A percentile compares a stretch with the other conserved stretches of the same genome.
These are phyloP conservation scores for Athripsodes cinereus DNA, from an alignment of 2,888 invertebrate species.

Conservation along the genomic window DNA sequence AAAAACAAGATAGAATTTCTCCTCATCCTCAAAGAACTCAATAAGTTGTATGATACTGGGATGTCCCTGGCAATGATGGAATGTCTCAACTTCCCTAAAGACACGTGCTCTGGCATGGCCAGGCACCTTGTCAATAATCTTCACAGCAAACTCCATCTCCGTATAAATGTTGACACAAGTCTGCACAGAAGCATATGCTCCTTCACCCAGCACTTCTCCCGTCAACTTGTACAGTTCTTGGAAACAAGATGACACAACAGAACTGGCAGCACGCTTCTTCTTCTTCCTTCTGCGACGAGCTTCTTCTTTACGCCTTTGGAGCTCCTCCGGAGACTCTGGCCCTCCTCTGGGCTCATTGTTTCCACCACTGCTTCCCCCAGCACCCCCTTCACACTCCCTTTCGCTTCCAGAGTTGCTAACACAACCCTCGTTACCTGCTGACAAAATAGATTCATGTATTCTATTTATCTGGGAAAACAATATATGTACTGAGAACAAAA, in stretches of 20 bases:
- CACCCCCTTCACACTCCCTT: conserved; percentile 39
- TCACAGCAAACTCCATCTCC: conserved; percentile 93
- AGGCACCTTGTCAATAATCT: conserved; percentile 93
- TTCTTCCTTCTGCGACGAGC: conserved; percentile 81
- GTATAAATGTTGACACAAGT: conserved; percentile 89
- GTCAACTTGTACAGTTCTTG: conserved; percentile 94
- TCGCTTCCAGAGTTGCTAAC: conserved; percentile 53
- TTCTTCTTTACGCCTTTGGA: conserved; percentile 78
- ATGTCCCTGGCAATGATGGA: conserved; percentile 97
- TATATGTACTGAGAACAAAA: background rate
- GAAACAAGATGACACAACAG: conserved; percentile 84
- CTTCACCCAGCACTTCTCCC: conserved; percentile 92
- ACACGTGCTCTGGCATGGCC: conserved; percentile 92
- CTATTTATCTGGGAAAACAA: too few species aligned
- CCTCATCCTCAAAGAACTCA: conserved; percentile 96
- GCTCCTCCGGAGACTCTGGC: conserved; percentile 57
- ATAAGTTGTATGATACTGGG: conserved; percentile 96
- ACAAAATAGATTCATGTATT: too few species aligned
- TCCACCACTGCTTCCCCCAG: conserved; percentile 45
- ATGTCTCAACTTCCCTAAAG: conserved; percentile 97
- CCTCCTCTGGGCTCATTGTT: conserved; percentile 51
- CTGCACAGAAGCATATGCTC: conserved; percentile 94
- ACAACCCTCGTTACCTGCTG: conserved; percentile 43
- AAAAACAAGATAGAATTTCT: conserved; percentile 95
- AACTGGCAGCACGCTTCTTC: conserved; percentile 86